Base-by-base conservation (phyloP, 2,888 invertebrate genomes). In the Zeuzera pyrina region DNA sequence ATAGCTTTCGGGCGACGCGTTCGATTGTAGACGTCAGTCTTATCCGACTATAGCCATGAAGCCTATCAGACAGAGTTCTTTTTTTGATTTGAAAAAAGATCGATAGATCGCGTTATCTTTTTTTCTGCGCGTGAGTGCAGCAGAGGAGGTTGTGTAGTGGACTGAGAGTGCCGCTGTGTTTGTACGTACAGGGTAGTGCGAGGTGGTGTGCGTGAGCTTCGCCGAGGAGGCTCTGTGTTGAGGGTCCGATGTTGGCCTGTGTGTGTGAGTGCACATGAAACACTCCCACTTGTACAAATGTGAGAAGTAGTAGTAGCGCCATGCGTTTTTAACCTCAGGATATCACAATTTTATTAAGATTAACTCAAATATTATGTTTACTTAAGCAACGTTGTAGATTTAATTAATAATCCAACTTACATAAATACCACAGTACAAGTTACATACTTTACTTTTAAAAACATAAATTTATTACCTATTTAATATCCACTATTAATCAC, bases 61-160 rank as follows among this genome's bases (percentile, higher is more conserved):
- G 68, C 63, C 69, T 68, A 63, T 65, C 59, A 57, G 60, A 38
- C 61, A n/a, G n/a, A n/a, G n/a, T 57, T 53, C 60, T 69, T 71
- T 77, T 77, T 76, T 70, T 58, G 57, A 61, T 68, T 76, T 64
- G 60, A 66, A 77, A 74, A 81, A 83, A 79, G 74, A 76, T 77
- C 77, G 76, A 79, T 77, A 78, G 78, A 77, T 76, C 78, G 77
- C 77, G 69, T 72, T 74, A 12, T 26, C 69, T 79, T 78, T 81
- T 81, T 81, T 79, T 69, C 60, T 81, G 79, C 79, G 83, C 79
- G 81, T 81, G 83, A 83, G 83, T 83, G 83, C 79, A 79, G 76
- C 68, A 72, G 73, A 74, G 64, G 83, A 83, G 78, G 81, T 76
- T 74, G 74, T 79, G 65, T 81, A 64, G 70, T 62, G 61, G 58